Evolutionary conservation across 2,888 invertebrate species (phyloP), one percentile per base, ranked within the genome.

Genomic region (Zygaena filipendulae): DNA sequence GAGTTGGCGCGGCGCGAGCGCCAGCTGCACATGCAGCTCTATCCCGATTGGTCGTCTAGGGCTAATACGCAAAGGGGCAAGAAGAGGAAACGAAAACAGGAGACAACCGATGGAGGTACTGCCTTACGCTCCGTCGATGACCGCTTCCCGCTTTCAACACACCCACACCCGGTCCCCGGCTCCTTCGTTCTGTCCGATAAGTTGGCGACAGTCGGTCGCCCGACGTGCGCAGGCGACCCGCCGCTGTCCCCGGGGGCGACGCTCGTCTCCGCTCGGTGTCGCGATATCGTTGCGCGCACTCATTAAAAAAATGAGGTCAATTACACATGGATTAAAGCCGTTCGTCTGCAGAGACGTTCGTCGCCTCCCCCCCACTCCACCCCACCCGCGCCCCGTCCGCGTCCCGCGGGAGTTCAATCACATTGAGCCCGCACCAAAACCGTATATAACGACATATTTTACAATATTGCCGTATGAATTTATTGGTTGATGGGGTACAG

Each of bases 1-100:
- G 97, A 97, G 84, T 87, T 96, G 90, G 97, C 97, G 69, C 88
- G 95, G 79, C 91, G 95, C 82, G 97, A 97, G 85, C 90, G 97
- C 82, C 96, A 97, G 86, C 90, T 95, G 79, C 98, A 98, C 86
- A 92, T 95, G 91, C 95, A 96, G 87, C 90, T 95, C 84, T 97
- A 98, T 87, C 97, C 97, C 72, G 95, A 96, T 85, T 98, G 97
- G 97, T 93, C 93, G 84, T 93, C 93, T 85, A 97, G 98, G 83
- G 91, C 97, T 83, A 98, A 99, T 88, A 97, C 98, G 87, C 96
- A 97, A 83, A 92, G 95, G 84, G 96, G 97, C 87, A 95, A 95
- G 88, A 97, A 97, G 90, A 95, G 97, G 92, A 98, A 98, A 88
- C 91, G 93, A 89, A 93, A 94, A 88, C 92, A 92, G 91, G 94